A percentile compares a stretch with the other conserved stretches of the same genome.
Conservation (phyloP, 1,140 invertebrate genomes). For the Brachionus rotundiformis region DNA sequence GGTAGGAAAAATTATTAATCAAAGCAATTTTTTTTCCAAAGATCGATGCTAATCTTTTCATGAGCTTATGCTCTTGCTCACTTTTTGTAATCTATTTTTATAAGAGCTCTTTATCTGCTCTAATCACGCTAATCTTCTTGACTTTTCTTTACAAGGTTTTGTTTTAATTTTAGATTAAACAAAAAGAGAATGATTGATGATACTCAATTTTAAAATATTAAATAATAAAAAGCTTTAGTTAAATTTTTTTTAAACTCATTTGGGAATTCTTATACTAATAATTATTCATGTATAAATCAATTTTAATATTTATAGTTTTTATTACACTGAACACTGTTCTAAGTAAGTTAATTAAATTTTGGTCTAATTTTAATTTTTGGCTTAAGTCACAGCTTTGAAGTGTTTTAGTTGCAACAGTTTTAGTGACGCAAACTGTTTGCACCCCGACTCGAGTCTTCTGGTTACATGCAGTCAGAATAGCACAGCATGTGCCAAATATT, state of each 20-base stretch:
- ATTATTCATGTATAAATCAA: background rate
- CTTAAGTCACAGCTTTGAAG: background rate
- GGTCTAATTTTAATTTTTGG: background rate
- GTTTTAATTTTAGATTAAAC: background rate
- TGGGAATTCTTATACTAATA: background rate
- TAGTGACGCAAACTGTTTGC: background rate
- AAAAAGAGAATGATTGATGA: background rate
- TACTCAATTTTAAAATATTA: background rate
- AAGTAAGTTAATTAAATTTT: background rate
- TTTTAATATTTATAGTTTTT: background rate
- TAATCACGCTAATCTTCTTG: background rate
- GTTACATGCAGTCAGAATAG: background rate
- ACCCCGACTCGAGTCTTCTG: background rate
- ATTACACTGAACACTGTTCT: background rate
- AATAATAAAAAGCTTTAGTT: background rate
- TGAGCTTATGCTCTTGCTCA: background rate
- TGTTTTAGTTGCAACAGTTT: constrained; percentile 28
- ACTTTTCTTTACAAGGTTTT: background rate
- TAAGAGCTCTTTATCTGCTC: background rate
- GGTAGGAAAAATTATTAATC: background rate
- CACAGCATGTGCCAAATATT: constrained; percentile 12
- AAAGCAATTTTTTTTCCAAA: background rate
- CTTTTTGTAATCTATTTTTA: background rate
- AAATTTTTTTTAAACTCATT: background rate
- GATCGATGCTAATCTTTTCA: background rate